A percentile compares a stretch with the other conserved stretches of the same genome.
phyloP scores from a whole-genome alignment of 2,888 invertebrate genomes.

The Lochmaea capreae region DNA sequence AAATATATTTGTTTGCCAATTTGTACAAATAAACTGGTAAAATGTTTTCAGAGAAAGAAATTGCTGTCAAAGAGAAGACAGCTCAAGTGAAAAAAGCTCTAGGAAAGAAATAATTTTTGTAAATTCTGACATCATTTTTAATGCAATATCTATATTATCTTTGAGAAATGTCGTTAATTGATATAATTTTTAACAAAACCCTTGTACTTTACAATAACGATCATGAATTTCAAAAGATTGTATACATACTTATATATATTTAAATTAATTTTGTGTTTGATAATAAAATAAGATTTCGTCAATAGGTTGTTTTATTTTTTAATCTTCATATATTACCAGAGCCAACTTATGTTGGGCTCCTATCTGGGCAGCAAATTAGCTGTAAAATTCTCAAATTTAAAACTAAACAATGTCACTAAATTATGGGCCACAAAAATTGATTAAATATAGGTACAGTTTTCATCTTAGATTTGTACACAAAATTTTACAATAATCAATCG shows the following conservation, averaged over 20 bases:
- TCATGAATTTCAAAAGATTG: conserved; percentile 1
- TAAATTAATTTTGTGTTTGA: conserved; percentile 25
- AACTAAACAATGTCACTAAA: no score
- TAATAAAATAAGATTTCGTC: conserved; percentile 24
- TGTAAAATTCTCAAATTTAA: no score
- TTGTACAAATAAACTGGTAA: no score
- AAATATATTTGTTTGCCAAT: conserved; percentile 4
- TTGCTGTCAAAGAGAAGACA: conserved; percentile 71
- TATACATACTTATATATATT: neutral
- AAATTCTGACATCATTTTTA: conserved; percentile 6
- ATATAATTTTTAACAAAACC: conserved; percentile 14
- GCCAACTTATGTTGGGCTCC: no score
- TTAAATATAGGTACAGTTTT: no score
- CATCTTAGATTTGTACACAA: no score
- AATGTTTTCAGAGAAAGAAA: conserved; percentile 69
- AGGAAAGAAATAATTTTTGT: conserved; percentile 67
- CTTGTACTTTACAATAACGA: conserved; percentile 13
- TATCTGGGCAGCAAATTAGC: no score
- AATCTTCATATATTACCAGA: no score
- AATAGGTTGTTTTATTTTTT: neutral
- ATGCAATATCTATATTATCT: conserved; percentile 23
- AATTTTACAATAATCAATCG: no score
- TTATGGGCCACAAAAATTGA: no score
- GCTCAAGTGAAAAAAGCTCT: conserved; percentile 73
- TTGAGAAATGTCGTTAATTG: conserved; percentile 6